Evolutionary conservation across 53 echinoderm and acorn worm genomes (phyloP), one percentile per base, ranked within the genome.

Genomic region (Zoroaster sp.): DNA sequence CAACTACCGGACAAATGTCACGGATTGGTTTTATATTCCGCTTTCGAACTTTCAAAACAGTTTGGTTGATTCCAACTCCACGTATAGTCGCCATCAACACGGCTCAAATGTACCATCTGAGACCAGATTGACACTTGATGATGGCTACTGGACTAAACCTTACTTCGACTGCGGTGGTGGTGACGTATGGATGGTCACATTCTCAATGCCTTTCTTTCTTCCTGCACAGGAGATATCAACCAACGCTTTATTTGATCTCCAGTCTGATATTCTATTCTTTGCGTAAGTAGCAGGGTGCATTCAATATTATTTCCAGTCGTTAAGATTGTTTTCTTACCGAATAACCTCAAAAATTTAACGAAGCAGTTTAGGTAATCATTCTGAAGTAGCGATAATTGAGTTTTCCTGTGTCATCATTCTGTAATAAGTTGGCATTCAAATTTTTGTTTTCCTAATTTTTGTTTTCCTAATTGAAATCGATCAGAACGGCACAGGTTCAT

Each of bases 1-100:
- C 90, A 72, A 96, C 76, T 96, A 96, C 88, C 93, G 89, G 21
- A 83, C 78, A 40, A 87, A 93, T 21, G 94, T 81, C 9, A 91
- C 96, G 0, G 96, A 96, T 55, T 96, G 96, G 96, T 96, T 96
- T 40, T 77, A 90, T 77, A 88, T 96, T 32, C 96, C 96, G 17
- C 87, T 88, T 40, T 39, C 23, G 36, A 77, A 51, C 52, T 94
- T 89, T 63, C 41, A 79, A 59, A 87, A 86, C 43, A 44, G 37
- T 11, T 75, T 68, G 4, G 25, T 72, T 14, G 18, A 30, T 31
- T 55, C 73, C 0, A 71, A 71, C 72, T 79, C 38, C 39, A 21
- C 69, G 35, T 71, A 2, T 30, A 4, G 20, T 13, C 17, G 13
- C 2, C 70, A 34, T 12, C 33, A 4, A 3, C 73, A 33, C 0